Percentiles rank a stretch among this genome's conserved stretches.
These are phyloP conservation scores for Pedicia rivosa DNA, from an alignment of 2,888 invertebrate genomes.

Conservation along the genomic window DNA sequence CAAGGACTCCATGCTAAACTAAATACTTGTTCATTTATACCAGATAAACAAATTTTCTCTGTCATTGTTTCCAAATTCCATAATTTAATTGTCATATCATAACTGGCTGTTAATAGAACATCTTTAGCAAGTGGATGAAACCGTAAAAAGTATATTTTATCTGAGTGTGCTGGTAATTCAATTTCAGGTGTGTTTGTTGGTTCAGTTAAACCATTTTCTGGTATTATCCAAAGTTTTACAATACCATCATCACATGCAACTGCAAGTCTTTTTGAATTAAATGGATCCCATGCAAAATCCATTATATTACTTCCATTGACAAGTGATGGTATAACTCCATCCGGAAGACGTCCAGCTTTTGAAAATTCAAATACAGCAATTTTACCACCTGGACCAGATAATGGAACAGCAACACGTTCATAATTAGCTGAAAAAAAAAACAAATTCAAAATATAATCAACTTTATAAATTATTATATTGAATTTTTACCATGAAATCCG, in stretches of 20 bases:
- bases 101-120: slow-evolving; percentile 74
- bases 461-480: slow-evolving; percentile 2
- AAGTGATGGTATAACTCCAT: slow-evolving; percentile 72
- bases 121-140: slow-evolving; percentile 81
- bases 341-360: slow-evolving; percentile 57
- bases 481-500: slow-evolving; percentile 64
- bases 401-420: slow-evolving; percentile 74
- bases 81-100: slow-evolving; percentile 75
- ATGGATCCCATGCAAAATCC: slow-evolving; percentile 94
- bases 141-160: slow-evolving; percentile 82
- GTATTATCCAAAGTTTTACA: slow-evolving; percentile 65
- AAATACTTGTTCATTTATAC: slow-evolving; percentile 79
- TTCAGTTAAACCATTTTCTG: slow-evolving; percentile 51
- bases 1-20: slow-evolving; percentile 88
- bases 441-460: slow-evolving; percentile 6
- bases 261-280: slow-evolving; percentile 59
- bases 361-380: slow-evolving; percentile 72
- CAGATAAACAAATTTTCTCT: slow-evolving; percentile 49
- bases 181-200: slow-evolving; percentile 61
- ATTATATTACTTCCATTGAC: slow-evolving; percentile 78
- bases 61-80: slow-evolving; percentile 60
- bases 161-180: slow-evolving; percentile 61
- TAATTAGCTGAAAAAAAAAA: slow-evolving; percentile 50
- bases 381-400: slow-evolving; percentile 82
- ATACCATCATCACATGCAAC: slow-evolving; percentile 84